These are phyloP conservation scores for Catalaphyllia jardinei DNA, from an alignment of 64 coral and sea anemone species.

Conservation along the genomic window DNA sequence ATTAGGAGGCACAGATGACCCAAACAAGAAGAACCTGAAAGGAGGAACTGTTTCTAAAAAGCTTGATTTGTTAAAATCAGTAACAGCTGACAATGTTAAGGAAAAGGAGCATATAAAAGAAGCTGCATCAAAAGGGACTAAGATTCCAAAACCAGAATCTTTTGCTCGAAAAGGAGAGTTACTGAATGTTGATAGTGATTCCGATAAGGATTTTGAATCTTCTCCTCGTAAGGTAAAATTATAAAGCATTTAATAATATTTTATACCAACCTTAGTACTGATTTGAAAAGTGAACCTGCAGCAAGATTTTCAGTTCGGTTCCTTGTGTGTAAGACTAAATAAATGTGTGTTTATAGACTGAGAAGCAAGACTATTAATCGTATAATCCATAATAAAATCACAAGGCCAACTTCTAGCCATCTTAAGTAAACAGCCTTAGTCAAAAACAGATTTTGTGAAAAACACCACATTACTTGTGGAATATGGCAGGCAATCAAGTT, in stretches of 20 bases:
- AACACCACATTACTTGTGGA: no score
- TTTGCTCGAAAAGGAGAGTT: not conserved
- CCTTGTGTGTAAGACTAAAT: no score
- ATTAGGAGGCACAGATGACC: not conserved
- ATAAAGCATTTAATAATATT: not conserved
- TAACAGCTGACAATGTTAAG: not conserved
- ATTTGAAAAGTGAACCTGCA: no score
- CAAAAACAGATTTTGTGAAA: no score
- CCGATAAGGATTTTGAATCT: not conserved
- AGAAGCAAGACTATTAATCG: no score
- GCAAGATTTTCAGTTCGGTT: no score
- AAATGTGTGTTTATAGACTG: no score
- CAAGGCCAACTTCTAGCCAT: no score
- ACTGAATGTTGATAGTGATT: not conserved
- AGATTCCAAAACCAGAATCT: not conserved
- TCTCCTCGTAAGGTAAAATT: constrained; percentile 1
- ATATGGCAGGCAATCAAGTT: no score
- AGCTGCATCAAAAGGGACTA: not conserved
- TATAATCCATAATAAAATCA: no score
- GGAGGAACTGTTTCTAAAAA: not conserved
- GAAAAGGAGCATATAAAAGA: not conserved
- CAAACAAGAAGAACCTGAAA: not conserved
- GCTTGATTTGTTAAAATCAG: not conserved
- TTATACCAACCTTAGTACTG: not conserved
- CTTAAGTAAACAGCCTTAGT: no score